Conservation (phyloP, 2,797 vertebrate genomes). For the Bufotes viridis region DNA sequence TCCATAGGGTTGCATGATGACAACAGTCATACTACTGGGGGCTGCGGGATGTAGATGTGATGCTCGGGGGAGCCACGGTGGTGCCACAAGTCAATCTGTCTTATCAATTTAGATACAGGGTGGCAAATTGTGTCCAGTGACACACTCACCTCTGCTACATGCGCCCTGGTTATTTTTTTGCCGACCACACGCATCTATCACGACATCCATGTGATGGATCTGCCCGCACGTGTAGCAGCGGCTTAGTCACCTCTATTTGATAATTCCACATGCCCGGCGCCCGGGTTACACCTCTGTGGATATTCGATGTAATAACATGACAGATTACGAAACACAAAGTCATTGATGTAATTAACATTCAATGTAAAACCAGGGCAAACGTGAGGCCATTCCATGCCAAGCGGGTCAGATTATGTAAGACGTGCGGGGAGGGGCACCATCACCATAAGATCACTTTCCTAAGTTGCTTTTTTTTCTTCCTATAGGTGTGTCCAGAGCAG, state of each 20-base stretch:
- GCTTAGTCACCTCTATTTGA: not conserved
- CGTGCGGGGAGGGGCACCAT: not conserved
- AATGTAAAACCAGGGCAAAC: slow-evolving; percentile 58
- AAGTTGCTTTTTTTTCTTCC: slow-evolving; percentile 33
- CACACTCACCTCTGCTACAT: not conserved
- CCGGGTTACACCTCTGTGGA: slow-evolving; percentile 6
- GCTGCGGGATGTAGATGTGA: too few species aligned
- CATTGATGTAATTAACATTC: slow-evolving; percentile 30
- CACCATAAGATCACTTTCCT: slow-evolving; percentile 34
- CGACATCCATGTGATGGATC: not conserved
- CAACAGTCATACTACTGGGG: too few species aligned
- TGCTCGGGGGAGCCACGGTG: too few species aligned
- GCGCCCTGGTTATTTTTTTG: too few species aligned
- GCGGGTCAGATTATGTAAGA: slow-evolving; percentile 59
- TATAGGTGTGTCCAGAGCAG: slow-evolving; percentile 55
- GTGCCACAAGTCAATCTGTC: not conserved
- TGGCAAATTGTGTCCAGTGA: not conserved
- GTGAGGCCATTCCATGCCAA: slow-evolving; percentile 43
- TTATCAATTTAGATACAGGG: not conserved
- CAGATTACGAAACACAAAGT: slow-evolving; percentile 49
- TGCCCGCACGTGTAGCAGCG: not conserved
- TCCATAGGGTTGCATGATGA: too few species aligned
- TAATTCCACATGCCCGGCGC: not conserved
- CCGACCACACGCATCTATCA: not conserved
- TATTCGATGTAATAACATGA: slow-evolving; percentile 35